These are phyloP conservation scores for Amiota minor DNA, from an alignment of 2,888 invertebrate genomes.

Conservation along the genomic window DNA sequence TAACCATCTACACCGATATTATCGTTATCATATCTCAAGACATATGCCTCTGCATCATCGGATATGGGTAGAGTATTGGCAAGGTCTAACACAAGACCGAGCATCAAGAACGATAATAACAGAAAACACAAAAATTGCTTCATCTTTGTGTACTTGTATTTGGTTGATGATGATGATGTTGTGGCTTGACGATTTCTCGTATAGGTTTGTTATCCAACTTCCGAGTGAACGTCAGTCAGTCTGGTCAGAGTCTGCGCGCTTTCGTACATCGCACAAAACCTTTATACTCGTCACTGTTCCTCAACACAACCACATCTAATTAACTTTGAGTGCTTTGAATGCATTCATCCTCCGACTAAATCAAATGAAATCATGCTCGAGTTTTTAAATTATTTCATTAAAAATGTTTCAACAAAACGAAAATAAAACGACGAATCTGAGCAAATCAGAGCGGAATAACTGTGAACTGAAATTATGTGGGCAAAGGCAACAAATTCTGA, in stretches of 20 bases:
- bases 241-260: conserved; percentile 38
- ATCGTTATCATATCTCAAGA: conserved; percentile 70
- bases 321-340: conserved; percentile 35
- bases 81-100: background rate
- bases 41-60: conserved; percentile 47
- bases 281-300: conserved; percentile 39
- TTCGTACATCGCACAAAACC: conserved; percentile 42
- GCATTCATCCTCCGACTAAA: conserved; percentile 17
- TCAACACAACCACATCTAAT: conserved; percentile 30
- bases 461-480: background rate
- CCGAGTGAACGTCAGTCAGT: background rate
- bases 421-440: conserved; percentile 18
- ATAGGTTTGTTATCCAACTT: conserved; percentile 32
- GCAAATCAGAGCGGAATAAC: conserved; percentile 10
- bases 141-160: conserved; percentile 12
- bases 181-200: conserved; percentile 36
- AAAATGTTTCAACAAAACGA: conserved; percentile 17
- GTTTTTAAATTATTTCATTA: background rate
- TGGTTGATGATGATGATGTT: conserved; percentile 33
- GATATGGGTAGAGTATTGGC: conserved; percentile 30
- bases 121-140: background rate
- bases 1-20: conserved; percentile 77
- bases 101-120: conserved; percentile 29
- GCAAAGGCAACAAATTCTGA: too few species aligned
- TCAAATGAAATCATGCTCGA: background rate